Base-by-base conservation (phyloP, 2,113 vertebrate genomes). In the Potamarius usumacintae region DNA sequence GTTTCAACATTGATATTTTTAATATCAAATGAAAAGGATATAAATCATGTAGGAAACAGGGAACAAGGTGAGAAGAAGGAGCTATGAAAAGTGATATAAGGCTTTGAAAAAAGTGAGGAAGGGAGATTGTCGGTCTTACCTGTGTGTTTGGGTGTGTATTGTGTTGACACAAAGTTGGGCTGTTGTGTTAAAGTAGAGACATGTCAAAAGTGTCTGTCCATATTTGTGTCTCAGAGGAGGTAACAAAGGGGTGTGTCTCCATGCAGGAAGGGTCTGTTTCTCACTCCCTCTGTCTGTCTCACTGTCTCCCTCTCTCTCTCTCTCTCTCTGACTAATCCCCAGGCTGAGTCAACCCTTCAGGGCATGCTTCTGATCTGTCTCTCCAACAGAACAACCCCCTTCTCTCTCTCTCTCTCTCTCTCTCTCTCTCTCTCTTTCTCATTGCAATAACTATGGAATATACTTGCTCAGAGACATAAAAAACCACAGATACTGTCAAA, bases 321-420 rank as follows among this genome's bases (percentile, higher is more conserved):
- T 34, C 77, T 69, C 82, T 63, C 55, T 88, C 79, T 17, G 80
- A 77, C 95, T 97, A 99, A 98, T 98, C 98, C 97, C 97, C 97
- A 96, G 96, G 97, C 97, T 97, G 96, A 97, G 96, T 96, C 96
- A 95, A 97, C 97, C 97, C 98, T 99, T 97, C 96, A 98, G 98
- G 98, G 97, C 97, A 99, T 97, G 96, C 97, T 97, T 99, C 97
- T 98, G 97, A 99, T 99, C 97, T 98, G 93, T 92, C 96, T 97
- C 96, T 95, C 96, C 96, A 91, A 90, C 85, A 90, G 85, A 78
- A 85, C 85, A 82, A 82, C 83, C 72, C 86, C 85, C 94, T 78
- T 84, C 81, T 84, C 55, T 42, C 83, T 93, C 96, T 62, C 57
- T 62, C 8, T 77, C 2, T 82, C 22, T 76, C 10, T 10, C 10